phyloP scores from a whole-genome alignment of 2,113 vertebrate species.

The Leptobrachium leishanense region DNA sequence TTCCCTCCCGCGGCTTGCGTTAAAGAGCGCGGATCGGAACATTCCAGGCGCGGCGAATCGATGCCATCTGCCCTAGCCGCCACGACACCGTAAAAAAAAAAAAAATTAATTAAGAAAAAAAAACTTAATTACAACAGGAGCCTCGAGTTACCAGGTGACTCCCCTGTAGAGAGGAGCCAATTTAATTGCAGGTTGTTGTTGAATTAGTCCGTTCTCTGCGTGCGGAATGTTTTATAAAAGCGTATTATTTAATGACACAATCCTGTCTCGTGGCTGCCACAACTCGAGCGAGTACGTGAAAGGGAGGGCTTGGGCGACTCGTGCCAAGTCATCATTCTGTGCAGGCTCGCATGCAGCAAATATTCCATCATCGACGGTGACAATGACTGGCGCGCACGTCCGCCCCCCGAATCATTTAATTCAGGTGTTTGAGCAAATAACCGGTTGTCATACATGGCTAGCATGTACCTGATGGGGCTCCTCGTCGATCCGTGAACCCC shows the following conservation, averaged over 20 bases:
- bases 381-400: not conserved
- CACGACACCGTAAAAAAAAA: not conserved
- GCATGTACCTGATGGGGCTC: too few relatives aligned
- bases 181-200: not conserved
- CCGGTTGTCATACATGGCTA: too few relatives aligned
- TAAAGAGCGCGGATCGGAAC: not conserved
- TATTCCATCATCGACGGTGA: conserved; percentile 5
- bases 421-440: too few relatives aligned
- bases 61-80: not conserved
- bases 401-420: too few relatives aligned
- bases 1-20: not conserved
- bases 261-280: too few relatives aligned
- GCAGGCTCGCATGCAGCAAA: not conserved
- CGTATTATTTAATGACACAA: not conserved
- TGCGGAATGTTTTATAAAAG: not conserved
- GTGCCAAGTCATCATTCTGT: too few relatives aligned
- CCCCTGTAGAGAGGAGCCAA: not conserved
- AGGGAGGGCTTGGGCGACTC: not conserved
- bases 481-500: too few relatives aligned
- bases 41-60: not conserved
- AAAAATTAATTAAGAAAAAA: not conserved
- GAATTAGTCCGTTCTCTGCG: not conserved
- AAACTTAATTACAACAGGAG: not conserved
- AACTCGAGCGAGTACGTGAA: not conserved
- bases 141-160: not conserved